phyloP scores from a whole-genome alignment of 2,797 vertebrate genomes.

The Rhodeus uyekii region DNA sequence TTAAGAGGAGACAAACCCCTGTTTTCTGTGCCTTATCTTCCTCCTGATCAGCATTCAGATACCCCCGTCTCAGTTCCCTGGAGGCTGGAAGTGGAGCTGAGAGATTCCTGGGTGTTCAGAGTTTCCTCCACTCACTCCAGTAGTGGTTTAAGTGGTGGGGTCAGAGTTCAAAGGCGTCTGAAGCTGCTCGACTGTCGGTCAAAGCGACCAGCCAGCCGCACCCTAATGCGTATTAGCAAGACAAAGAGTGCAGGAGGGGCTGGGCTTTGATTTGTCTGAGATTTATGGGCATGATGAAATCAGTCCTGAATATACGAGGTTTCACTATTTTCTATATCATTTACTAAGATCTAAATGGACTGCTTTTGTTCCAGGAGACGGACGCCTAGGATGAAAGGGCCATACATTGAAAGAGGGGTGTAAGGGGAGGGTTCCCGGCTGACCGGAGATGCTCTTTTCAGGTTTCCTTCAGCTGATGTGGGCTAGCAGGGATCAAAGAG shows the following conservation, averaged over 20 bases:
- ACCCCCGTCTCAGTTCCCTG: conserved; percentile 41
- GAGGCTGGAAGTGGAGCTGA: conserved; percentile 59
- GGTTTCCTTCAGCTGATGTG: conserved; percentile 68
- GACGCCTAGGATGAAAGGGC: conserved; percentile 80
- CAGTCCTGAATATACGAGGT: conserved; percentile 76
- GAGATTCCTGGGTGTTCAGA: conserved; percentile 60
- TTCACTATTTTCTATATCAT: conserved; percentile 85
- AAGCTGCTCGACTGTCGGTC: conserved; percentile 80
- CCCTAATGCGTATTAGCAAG: conserved; percentile 95
- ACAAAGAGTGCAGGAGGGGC: conserved; percentile 80
- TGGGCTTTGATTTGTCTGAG: conserved; percentile 91
- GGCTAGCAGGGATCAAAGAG: conserved; percentile 42
- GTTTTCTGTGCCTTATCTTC: neutral
- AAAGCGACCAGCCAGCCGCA: conserved; percentile 92
- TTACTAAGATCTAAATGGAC: conserved; percentile 82
- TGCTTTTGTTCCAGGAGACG: conserved; percentile 79
- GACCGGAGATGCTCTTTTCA: conserved; percentile 67
- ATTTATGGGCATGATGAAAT: conserved; percentile 97
- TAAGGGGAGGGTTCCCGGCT: conserved; percentile 58
- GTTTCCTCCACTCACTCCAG: conserved; percentile 46
- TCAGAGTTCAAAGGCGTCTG: conserved; percentile 83
- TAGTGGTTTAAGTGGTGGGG: conserved; percentile 71
- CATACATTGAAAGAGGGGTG: conserved; percentile 79
- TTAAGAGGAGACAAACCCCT: neutral
- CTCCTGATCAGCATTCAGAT: conserved; percentile 20